A percentile compares a stretch with the other conserved stretches of the same genome.
phyloP scores from a whole-genome alignment of 2,797 vertebrate genomes.

The Pteronotus mesoamericanus region DNA sequence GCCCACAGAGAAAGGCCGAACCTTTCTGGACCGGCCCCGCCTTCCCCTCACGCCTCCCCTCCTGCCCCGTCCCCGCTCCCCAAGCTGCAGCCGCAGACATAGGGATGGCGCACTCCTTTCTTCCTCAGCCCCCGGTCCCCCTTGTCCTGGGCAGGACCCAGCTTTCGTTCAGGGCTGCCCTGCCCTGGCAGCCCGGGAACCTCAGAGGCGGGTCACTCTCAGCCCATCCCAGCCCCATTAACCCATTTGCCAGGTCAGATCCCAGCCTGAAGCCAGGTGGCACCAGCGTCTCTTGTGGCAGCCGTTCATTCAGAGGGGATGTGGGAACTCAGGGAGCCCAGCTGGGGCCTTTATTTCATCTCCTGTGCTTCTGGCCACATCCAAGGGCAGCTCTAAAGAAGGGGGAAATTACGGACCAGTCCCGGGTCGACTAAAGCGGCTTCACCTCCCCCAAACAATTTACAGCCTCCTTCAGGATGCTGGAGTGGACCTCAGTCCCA shows the following conservation, averaged over 20 bases:
- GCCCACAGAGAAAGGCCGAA: accelerated
- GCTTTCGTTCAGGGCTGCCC: neutral
- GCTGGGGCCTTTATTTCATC: neutral
- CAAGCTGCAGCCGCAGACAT: neutral
- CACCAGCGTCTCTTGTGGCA: neutral
- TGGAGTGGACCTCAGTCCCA: too few species aligned
- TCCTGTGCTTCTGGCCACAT: neutral
- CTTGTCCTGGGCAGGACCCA: neutral
- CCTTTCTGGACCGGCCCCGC: neutral
- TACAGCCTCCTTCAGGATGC: neutral
- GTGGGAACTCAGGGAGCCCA: neutral
- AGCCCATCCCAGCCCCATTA: neutral
- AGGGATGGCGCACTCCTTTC: neutral
- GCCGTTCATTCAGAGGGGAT: neutral
- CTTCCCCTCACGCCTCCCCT: neutral
- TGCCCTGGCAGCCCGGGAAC: neutral
- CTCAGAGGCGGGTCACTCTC: neutral
- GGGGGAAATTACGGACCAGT: neutral
- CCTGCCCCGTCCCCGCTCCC: neutral
- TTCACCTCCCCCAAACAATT: neutral
- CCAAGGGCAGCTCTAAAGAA: neutral
- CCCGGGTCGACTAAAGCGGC: neutral
- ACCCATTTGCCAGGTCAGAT: neutral
- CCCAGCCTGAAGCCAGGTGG: neutral
- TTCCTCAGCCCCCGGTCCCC: neutral